phyloP scores from a whole-genome alignment of 2,888 invertebrate species.

The Blastobasis lacticolella region DNA sequence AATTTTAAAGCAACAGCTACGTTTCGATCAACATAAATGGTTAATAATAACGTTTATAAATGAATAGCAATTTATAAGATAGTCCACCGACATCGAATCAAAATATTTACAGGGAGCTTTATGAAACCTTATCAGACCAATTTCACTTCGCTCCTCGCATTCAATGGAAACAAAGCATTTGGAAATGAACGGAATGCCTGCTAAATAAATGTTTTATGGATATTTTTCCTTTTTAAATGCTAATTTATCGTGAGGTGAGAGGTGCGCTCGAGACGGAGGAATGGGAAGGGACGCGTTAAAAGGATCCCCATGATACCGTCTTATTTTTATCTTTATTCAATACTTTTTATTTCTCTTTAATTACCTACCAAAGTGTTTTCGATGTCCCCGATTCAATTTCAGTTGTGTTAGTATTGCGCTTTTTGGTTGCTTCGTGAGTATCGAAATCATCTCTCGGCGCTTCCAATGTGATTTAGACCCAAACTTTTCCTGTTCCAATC shows the following conservation, averaged over 20 bases:
- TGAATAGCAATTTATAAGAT: neutral
- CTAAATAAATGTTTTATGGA: constrained; percentile 38
- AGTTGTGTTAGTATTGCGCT: too few species aligned
- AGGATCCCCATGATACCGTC: constrained; percentile 3
- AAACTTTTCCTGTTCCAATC: too few species aligned
- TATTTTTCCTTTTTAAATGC: constrained; percentile 41
- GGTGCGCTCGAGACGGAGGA: constrained; percentile 7
- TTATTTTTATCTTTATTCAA: constrained; percentile 4
- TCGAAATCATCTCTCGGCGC: too few species aligned
- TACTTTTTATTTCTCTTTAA: constrained; percentile 4
- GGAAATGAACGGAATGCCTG: constrained; percentile 28
- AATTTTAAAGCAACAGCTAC: too few species aligned
- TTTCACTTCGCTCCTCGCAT: constrained; percentile 30
- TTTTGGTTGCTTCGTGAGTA: too few species aligned
- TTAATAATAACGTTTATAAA: neutral
- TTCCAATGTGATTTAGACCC: too few species aligned
- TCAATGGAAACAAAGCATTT: constrained; percentile 28
- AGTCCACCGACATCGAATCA: neutral
- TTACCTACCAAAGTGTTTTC: neutral
- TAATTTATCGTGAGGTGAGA: constrained; percentile 27
- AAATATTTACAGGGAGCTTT: neutral
- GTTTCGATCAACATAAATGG: too few species aligned
- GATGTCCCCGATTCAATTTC: too few species aligned
- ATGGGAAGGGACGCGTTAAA: constrained; percentile 7
- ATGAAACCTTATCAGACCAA: constrained; percentile 24